Percentiles rank a stretch among this genome's conserved stretches.
Evolutionary conservation across 2,888 invertebrate species (phyloP).

Genomic region (Spialia ferax): DNA sequence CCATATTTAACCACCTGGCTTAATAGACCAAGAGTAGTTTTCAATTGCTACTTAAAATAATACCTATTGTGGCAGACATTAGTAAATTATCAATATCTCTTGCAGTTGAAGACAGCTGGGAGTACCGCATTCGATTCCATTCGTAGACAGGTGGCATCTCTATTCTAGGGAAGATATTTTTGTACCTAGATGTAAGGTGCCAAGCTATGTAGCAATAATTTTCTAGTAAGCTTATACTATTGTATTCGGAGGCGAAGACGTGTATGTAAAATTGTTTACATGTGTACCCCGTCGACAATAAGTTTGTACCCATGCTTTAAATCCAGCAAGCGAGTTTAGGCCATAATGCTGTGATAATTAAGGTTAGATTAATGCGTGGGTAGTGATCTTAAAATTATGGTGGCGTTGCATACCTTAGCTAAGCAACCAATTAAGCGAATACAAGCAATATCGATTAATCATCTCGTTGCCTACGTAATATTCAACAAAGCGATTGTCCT

Average conservation of each 20-base stretch:
- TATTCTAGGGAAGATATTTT: slow-evolving; percentile 37
- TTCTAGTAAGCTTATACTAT: slow-evolving; percentile 34
- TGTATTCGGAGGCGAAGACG: slow-evolving; percentile 34
- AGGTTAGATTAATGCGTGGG: slow-evolving; percentile 1
- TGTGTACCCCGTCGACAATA: slow-evolving; percentile 21
- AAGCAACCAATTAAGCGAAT: slow-evolving; percentile 76
- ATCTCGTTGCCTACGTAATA: slow-evolving; percentile 72
- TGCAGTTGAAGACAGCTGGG: slow-evolving; percentile 37
- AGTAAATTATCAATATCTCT: slow-evolving; percentile 37
- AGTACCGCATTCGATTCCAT: slow-evolving; percentile 36
- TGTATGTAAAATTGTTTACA: slow-evolving; percentile 40
- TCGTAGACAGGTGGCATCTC: slow-evolving; percentile 37
- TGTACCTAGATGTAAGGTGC: slow-evolving; percentile 34
- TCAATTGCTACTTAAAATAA: slow-evolving; percentile 35
- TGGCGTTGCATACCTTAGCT: slow-evolving; percentile 51
- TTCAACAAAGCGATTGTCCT: slow-evolving; percentile 69
- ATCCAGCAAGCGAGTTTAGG: not conserved
- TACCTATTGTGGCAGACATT: slow-evolving; percentile 34
- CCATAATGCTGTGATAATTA: not conserved
- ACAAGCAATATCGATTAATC: slow-evolving; percentile 76
- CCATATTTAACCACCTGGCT: slow-evolving; percentile 36
- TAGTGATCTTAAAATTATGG: not conserved
- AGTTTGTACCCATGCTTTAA: not conserved
- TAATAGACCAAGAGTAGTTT: slow-evolving; percentile 31
- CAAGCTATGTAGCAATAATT: slow-evolving; percentile 28